phyloP scores from a whole-genome alignment of 2,888 invertebrate species.

The Plagodis pulveraria region DNA sequence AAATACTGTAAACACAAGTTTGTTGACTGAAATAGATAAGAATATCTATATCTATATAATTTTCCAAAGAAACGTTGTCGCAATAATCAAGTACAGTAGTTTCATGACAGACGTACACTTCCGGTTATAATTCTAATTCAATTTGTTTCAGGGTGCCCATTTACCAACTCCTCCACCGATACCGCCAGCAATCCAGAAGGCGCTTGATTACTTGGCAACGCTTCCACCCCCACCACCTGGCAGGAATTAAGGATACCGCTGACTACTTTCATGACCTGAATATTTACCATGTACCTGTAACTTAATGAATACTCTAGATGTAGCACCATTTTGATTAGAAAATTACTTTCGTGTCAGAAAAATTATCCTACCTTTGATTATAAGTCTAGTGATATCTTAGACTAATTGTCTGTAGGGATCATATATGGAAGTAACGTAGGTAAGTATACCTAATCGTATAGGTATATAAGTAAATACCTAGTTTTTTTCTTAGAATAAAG shows the following conservation, averaged over 20 bases:
- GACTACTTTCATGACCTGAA: conserved; percentile 23
- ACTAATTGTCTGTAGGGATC: too few relatives aligned
- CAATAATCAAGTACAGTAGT: too few relatives aligned
- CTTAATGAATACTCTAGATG: conserved; percentile 50
- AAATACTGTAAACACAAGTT: too few relatives aligned
- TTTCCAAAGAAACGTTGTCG: too few relatives aligned
- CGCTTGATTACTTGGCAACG: conserved; percentile 88
- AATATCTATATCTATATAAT: too few relatives aligned
- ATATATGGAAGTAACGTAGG: too few relatives aligned
- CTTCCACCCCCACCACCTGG: conserved; percentile 82
- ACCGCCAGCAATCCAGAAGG: conserved; percentile 90
- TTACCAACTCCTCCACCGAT: conserved; percentile 91
- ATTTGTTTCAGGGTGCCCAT: conserved; percentile 86
- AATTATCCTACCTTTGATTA: neutral
- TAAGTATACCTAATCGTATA: too few relatives aligned
- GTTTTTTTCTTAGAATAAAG: too few relatives aligned
- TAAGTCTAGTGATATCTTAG: neutral
- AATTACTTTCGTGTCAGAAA: conserved; percentile 32
- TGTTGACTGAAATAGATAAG: too few relatives aligned
- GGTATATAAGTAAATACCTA: too few relatives aligned
- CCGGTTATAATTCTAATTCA: too few relatives aligned
- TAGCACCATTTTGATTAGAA: conserved; percentile 55
- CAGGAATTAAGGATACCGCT: conserved; percentile 49
- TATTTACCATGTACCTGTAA: conserved; percentile 46
- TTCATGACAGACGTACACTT: too few relatives aligned